phyloP scores from a whole-genome alignment of 2,113 vertebrate genomes.

The Perccottus glenii region DNA sequence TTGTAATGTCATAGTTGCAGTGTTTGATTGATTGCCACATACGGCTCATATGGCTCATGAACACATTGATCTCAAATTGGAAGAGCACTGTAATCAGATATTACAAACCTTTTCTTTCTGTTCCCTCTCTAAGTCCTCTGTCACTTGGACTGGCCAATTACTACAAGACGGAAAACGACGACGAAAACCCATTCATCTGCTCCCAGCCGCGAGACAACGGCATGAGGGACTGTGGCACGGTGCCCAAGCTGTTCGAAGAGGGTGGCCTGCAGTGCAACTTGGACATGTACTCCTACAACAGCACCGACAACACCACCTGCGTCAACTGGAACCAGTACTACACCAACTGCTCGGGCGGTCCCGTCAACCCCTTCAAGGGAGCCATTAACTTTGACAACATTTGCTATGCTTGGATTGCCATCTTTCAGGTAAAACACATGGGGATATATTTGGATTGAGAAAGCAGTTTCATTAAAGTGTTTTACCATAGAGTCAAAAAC shows the following conservation, averaged over 20 bases:
- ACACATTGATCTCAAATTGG: too few species aligned
- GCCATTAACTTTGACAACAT: conserved; percentile 99
- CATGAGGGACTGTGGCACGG: conserved; percentile 88
- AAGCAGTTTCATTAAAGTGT: too few species aligned
- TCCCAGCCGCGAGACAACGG: conserved; percentile 90
- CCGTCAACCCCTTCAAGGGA: conserved; percentile 94
- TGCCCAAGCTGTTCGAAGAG: conserved; percentile 87
- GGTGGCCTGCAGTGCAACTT: conserved; percentile 86
- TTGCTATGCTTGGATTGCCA: conserved; percentile 97
- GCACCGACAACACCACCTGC: conserved; percentile 93
- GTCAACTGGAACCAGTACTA: conserved; percentile 99
- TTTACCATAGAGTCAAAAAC: too few species aligned
- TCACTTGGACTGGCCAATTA: conserved; percentile 85
- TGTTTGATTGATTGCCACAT: too few species aligned
- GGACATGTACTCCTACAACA: conserved; percentile 89
- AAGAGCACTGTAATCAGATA: too few species aligned
- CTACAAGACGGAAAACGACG: conserved; percentile 95
- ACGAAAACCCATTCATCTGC: conserved; percentile 98
- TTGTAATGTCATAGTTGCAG: too few species aligned
- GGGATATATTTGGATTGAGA: neutral
- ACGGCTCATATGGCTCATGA: too few species aligned
- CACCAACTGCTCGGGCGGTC: conserved; percentile 91
- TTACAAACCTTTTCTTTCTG: neutral
- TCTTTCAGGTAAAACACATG: conserved; percentile 88
- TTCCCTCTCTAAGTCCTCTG: conserved; percentile 80